Conservation (phyloP, 2,797 vertebrate genomes). For the Muraenolepis orangiensis region DNA sequence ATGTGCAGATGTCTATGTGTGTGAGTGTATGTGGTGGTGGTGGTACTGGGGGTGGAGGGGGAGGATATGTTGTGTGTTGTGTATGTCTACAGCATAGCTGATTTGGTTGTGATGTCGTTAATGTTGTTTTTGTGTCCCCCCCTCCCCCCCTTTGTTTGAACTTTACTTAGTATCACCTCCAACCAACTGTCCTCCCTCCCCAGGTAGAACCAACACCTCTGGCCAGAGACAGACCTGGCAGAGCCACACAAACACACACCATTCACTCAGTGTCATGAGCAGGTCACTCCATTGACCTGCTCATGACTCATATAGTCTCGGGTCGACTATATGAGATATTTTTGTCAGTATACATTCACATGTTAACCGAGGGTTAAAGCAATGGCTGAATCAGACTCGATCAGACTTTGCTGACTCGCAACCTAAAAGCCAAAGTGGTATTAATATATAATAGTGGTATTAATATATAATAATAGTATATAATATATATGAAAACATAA, state of each 20-base stretch:
- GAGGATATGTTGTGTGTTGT: conserved; percentile 1
- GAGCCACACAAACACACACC: background rate
- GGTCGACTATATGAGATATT: background rate
- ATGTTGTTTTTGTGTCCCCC: conserved; percentile 22
- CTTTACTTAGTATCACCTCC: conserved; percentile 63
- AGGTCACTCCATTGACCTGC: background rate
- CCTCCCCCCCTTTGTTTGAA: conserved; percentile 58
- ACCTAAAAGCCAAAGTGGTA: background rate
- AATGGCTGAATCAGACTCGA: background rate
- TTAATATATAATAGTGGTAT: too few relatives aligned
- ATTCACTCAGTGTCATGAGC: too few relatives aligned
- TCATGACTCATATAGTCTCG: background rate
- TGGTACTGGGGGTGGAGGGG: background rate
- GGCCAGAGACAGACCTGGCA: conserved; percentile 19
- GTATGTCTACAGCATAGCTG: conserved; percentile 16
- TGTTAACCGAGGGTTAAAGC: background rate
- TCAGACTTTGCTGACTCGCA: background rate
- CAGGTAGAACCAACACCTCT: conserved; percentile 59
- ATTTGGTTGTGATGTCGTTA: conserved; percentile 45
- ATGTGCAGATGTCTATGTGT: background rate
- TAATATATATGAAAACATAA: background rate
- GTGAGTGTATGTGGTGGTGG: background rate
- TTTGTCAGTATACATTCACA: background rate
- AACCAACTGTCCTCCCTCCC: conserved; percentile 58
- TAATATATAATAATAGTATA: too few relatives aligned